phyloP scores from a whole-genome alignment of 1,140 invertebrate species.

The Manduca sexta region DNA sequence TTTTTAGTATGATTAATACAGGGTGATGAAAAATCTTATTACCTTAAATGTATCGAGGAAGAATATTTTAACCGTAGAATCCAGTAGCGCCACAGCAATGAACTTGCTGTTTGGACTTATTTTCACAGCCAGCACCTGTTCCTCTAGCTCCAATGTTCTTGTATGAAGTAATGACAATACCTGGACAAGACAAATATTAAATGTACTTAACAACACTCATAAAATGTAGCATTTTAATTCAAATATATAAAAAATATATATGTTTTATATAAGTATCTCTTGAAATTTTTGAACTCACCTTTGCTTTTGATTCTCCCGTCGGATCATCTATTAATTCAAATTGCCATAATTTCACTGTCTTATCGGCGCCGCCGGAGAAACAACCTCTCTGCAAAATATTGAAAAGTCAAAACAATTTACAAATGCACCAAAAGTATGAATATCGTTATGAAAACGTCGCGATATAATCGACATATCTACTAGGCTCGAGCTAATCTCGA shows the following conservation, averaged over 20 bases:
- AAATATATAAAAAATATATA: no score
- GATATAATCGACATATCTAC: no score
- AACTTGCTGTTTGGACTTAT: conserved; percentile 91
- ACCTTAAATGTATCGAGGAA: conserved; percentile 96
- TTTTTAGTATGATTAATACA: no score
- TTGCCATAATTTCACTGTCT: conserved; percentile 95
- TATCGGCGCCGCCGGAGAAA: conserved; percentile 90
- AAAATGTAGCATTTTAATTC: no score
- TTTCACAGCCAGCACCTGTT: conserved; percentile 87
- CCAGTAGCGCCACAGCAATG: conserved; percentile 91
- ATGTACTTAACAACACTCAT: neutral
- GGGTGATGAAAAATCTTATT: conserved; percentile 3
- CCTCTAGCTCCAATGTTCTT: conserved; percentile 89
- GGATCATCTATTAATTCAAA: conserved; percentile 88
- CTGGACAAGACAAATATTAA: conserved; percentile 24
- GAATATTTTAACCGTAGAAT: conserved; percentile 97
- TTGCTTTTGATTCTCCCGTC: conserved; percentile 75
- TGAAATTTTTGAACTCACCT: no score
- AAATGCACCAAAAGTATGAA: neutral
- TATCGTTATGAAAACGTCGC: no score
- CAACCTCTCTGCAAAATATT: conserved; percentile 79
- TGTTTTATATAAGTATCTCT: no score
- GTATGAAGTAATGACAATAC: conserved; percentile 87
- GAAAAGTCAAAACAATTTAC: conserved; percentile 1
- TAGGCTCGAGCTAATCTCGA: no score